Evolutionary conservation across 2,888 invertebrate genomes (phyloP).

Genomic region (Psylliodes chrysocephalus): DNA sequence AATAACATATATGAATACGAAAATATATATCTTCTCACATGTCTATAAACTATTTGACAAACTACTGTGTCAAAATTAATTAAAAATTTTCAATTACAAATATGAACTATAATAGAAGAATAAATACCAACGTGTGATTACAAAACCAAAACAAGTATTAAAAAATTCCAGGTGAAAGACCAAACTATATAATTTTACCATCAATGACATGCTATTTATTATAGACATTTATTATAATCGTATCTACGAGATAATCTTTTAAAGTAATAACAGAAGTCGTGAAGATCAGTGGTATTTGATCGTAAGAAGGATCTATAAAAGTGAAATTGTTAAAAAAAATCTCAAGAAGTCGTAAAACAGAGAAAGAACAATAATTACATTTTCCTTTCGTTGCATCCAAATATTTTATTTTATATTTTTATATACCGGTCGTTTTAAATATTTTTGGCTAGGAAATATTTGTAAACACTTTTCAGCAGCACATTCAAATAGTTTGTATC

Average conservation of each 20-base stretch:
- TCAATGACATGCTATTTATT: not conserved
- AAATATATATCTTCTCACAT: too few relatives aligned
- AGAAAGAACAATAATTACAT: too few relatives aligned
- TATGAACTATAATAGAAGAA: not conserved
- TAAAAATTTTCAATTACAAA: not conserved
- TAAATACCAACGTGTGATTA: not conserved
- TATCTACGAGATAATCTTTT: not conserved
- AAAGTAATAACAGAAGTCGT: constrained; percentile 2
- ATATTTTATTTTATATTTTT: too few relatives aligned
- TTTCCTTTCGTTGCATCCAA: too few relatives aligned
- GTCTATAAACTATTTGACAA: not conserved
- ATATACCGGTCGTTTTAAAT: too few relatives aligned
- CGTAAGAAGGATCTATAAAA: too few relatives aligned
- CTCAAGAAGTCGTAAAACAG: too few relatives aligned
- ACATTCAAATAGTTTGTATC: too few relatives aligned
- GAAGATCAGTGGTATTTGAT: not conserved
- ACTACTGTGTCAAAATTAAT: not conserved
- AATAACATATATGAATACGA: too few relatives aligned
- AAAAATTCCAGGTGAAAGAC: not conserved
- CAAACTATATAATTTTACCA: not conserved
- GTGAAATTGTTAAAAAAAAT: too few relatives aligned
- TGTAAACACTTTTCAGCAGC: too few relatives aligned
- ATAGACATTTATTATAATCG: not conserved
- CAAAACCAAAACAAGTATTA: not conserved
- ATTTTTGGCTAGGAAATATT: too few relatives aligned